phyloP scores from a whole-genome alignment of 2,888 invertebrate genomes.

The Ophion ventricosus region DNA sequence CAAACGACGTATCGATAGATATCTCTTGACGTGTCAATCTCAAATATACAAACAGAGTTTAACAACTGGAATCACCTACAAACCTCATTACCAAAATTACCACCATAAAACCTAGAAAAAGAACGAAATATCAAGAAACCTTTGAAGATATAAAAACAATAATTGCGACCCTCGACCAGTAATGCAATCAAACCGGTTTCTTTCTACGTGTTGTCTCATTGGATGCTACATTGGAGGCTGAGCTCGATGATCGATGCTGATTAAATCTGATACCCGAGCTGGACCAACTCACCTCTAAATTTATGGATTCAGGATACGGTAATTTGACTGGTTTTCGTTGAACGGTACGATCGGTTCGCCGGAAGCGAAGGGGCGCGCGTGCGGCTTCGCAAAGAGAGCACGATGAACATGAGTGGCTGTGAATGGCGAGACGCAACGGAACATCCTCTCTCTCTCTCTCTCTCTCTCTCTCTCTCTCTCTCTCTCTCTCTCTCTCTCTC shows the following conservation, averaged over 20 bases:
- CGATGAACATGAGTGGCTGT: slow-evolving; percentile 39
- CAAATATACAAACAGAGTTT: no score
- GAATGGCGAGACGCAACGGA: slow-evolving; percentile 62
- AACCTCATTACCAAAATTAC: no score
- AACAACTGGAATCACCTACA: no score
- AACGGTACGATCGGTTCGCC: slow-evolving; percentile 38
- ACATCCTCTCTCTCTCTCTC: slow-evolving; percentile 26
- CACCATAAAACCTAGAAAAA: no score
- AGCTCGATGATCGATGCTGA: not conserved
- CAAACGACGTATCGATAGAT: no score
- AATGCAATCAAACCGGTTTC: not conserved
- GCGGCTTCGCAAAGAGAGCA: slow-evolving; percentile 28
- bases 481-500: slow-evolving; percentile 3
- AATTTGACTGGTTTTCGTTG: not conserved
- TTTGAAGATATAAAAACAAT: no score
- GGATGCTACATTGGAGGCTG: not conserved
- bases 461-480: slow-evolving; percentile 10
- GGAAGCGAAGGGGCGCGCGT: slow-evolving; percentile 57
- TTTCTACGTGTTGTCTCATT: not conserved
- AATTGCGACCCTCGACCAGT: not conserved
- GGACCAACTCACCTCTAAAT: not conserved
- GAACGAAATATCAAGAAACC: no score
- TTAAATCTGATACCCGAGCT: not conserved
- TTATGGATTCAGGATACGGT: not conserved
- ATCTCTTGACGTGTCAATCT: no score